Percentiles rank a stretch among this genome's conserved stretches.
These are phyloP conservation scores for Griposia aprilina DNA, from an alignment of 2,888 invertebrate genomes.

Conservation along the genomic window DNA sequence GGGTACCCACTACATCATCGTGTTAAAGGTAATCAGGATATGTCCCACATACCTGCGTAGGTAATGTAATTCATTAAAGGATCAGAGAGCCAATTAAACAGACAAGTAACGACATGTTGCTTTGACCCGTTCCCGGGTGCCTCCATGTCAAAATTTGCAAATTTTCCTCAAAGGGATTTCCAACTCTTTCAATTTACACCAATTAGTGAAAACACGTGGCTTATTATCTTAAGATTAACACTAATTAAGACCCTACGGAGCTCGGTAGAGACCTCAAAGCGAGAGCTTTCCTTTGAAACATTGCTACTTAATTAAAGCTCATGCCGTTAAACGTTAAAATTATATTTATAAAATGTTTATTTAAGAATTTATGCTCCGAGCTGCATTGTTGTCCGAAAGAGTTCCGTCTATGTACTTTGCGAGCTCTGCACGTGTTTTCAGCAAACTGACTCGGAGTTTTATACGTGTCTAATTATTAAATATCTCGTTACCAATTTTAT, in stretches of 20 bases:
- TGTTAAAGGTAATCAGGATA: conserved; percentile 13
- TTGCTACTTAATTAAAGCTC: conserved; percentile 82
- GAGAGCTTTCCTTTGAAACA: conserved; percentile 83
- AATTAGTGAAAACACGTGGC: conserved; percentile 86
- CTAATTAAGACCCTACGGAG: conserved; percentile 85
- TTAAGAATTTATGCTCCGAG: conserved; percentile 65
- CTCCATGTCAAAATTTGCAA: conserved; percentile 47
- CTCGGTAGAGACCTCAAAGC: conserved; percentile 81
- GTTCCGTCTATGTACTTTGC: conserved; percentile 52
- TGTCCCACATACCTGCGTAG: conserved; percentile 12
- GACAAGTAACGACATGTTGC: conserved; percentile 43
- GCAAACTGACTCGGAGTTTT: conserved; percentile 54
- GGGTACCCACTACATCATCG: background rate
- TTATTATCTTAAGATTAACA: conserved; percentile 88
- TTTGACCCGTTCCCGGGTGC: conserved; percentile 34
- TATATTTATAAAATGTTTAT: conserved; percentile 68
- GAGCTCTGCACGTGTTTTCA: conserved; percentile 51
- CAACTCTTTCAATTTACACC: conserved; percentile 79
- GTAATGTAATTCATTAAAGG: conserved; percentile 52
- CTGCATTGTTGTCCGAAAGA: conserved; percentile 51
- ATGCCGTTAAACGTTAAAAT: conserved; percentile 62
- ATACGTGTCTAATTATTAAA: conserved; percentile 56
- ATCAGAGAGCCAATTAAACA: conserved; percentile 56
- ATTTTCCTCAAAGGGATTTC: conserved; percentile 64
- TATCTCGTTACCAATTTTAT: conserved; percentile 51